These are phyloP conservation scores for Poeciliopsis prolifica DNA, from an alignment of 2,113 vertebrate genomes.

Conservation along the genomic window DNA sequence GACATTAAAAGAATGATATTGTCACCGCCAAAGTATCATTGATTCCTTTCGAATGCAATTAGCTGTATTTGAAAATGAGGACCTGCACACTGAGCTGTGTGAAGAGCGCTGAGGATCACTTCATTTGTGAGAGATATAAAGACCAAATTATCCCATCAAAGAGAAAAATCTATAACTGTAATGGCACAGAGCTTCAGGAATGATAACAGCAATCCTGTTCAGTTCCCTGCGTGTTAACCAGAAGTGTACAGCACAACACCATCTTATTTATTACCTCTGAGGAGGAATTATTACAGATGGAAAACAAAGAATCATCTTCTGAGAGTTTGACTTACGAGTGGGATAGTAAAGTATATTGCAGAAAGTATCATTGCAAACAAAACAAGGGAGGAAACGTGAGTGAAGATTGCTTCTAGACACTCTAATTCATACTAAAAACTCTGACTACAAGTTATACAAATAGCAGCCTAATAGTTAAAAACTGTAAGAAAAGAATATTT, in stretches of 20 bases:
- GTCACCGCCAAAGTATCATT: conserved; percentile 75
- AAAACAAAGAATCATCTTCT: conserved; percentile 32
- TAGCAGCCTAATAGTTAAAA: background rate
- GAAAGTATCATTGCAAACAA: background rate
- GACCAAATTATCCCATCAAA: conserved; percentile 81
- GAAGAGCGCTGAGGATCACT: conserved; percentile 72
- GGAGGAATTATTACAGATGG: conserved; percentile 19
- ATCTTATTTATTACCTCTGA: conserved; percentile 24
- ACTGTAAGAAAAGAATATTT: background rate
- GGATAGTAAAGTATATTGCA: conserved; percentile 2
- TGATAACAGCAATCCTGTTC: conserved; percentile 68
- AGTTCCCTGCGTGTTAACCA: conserved; percentile 62
- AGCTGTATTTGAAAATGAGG: conserved; percentile 75
- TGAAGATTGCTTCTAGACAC: background rate
- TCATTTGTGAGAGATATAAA: conserved; percentile 79
- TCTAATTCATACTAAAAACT: background rate
- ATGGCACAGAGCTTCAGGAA: conserved; percentile 66
- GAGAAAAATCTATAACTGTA: conserved; percentile 81
- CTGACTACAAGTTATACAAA: background rate
- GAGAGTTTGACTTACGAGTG: conserved; percentile 11
- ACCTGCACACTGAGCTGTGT: conserved; percentile 60
- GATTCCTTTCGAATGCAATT: conserved; percentile 78
- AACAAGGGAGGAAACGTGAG: background rate
- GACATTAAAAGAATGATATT: conserved; percentile 78
- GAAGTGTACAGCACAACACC: conserved; percentile 31